Conservation (phyloP, 2,797 vertebrate species). For the Acipenser oxyrinchus region DNA sequence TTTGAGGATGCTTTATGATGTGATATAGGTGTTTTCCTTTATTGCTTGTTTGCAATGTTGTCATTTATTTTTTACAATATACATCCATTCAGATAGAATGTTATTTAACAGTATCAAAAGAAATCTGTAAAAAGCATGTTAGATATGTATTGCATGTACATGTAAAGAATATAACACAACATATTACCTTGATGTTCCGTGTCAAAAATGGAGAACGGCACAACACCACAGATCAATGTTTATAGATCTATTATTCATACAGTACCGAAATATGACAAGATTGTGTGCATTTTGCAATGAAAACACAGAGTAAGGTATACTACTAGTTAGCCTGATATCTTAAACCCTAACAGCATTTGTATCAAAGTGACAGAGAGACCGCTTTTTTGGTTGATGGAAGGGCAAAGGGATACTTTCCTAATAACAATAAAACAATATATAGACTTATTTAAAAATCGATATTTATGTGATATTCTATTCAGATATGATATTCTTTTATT, state of each 20-base stretch:
- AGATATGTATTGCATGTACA: not conserved
- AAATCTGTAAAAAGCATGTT: too few relatives aligned
- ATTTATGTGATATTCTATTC: not conserved
- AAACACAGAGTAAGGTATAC: slow-evolving; percentile 7
- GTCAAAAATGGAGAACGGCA: slow-evolving; percentile 4
- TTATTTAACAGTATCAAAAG: too few relatives aligned
- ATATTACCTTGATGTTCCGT: not conserved
- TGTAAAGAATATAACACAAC: not conserved
- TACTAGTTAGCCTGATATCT: not conserved
- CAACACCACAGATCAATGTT: slow-evolving; percentile 10
- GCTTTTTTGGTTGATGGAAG: not conserved
- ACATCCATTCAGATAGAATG: too few relatives aligned
- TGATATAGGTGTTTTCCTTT: too few relatives aligned
- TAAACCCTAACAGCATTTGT: slow-evolving; percentile 1
- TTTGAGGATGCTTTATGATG: too few relatives aligned
- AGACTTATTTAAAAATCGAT: not conserved
- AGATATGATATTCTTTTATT: too few relatives aligned
- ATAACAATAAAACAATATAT: too few relatives aligned
- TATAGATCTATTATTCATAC: slow-evolving; percentile 17
- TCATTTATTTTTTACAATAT: too few relatives aligned
- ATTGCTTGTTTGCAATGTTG: too few relatives aligned
- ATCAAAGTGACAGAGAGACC: not conserved
- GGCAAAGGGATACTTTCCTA: not conserved
- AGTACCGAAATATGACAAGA: slow-evolving; percentile 5
- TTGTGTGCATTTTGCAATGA: slow-evolving; percentile 6